A percentile compares a stretch with the other conserved stretches of the same genome.
Conservation (phyloP, 2,797 vertebrate species). For the Pogoniulus pusillus region DNA sequence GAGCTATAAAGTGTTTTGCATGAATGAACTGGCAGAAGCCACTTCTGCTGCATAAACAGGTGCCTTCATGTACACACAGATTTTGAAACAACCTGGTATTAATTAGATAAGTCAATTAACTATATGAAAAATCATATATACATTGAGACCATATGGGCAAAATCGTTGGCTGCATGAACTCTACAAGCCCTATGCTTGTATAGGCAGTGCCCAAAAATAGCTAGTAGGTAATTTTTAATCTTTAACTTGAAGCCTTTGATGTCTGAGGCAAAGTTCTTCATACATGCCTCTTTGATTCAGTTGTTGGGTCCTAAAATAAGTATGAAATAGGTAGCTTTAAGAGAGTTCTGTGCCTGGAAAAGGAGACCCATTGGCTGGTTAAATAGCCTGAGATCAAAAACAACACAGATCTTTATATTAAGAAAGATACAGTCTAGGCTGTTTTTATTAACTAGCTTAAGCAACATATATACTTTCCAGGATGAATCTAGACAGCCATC, state of each 20-base stretch:
- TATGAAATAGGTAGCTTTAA: background rate
- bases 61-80: background rate
- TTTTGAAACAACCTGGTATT: background rate
- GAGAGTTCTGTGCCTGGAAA: background rate
- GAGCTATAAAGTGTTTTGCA: background rate
- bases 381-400: background rate
- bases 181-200: background rate
- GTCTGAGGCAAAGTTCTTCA: background rate
- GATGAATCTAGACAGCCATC: background rate
- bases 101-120: background rate
- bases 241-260: background rate
- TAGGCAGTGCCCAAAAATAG: background rate
- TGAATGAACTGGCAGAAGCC: background rate
- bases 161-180: background rate
- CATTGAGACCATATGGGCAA: background rate
- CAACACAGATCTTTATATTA: background rate
- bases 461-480: background rate
- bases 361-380: fast-evolving
- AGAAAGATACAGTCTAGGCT: background rate
- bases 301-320: background rate
- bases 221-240: background rate
- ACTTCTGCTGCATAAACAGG: background rate
- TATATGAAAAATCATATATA: background rate
- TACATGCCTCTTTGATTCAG: background rate
- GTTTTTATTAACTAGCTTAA: background rate